A percentile compares a stretch with the other conserved stretches of the same genome.
Evolutionary conservation across 1,140 invertebrate genomes (phyloP).

Genomic region (Ips nitidus): DNA sequence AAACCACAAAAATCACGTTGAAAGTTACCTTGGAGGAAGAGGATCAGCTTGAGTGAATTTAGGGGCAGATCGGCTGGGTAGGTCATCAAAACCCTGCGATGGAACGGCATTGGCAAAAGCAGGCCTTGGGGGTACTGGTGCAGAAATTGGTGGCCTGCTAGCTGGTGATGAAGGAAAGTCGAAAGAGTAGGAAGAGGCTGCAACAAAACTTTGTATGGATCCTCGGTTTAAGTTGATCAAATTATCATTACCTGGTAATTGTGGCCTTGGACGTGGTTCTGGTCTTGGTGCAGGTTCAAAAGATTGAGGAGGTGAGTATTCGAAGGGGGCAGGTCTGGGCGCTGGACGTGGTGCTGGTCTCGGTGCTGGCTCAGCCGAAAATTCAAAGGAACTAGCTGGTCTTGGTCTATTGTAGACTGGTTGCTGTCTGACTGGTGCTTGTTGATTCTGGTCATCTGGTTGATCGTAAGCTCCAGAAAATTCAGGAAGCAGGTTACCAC

Average conservation of each 20-base stretch:
- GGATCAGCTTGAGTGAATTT: neutral
- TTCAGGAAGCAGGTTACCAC: slow-evolving; percentile 52
- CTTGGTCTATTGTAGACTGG: slow-evolving; percentile 6
- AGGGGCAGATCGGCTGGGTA: slow-evolving; percentile 21
- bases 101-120: slow-evolving; percentile 24
- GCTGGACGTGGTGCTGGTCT: slow-evolving; percentile 44
- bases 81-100: slow-evolving; percentile 7
- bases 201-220: neutral
- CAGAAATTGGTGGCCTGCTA: slow-evolving; percentile 13
- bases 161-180: slow-evolving; percentile 19
- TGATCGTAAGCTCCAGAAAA: slow-evolving; percentile 54
- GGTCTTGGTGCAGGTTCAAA: slow-evolving; percentile 35
- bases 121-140: slow-evolving; percentile 35
- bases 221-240: neutral
- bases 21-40: slow-evolving; percentile 11
- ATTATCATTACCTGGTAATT: slow-evolving; percentile 27
- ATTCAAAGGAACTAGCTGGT: slow-evolving; percentile 5
- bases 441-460: slow-evolving; percentile 41
- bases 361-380: slow-evolving; percentile 31
- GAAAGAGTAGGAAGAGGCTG: slow-evolving; percentile 13
- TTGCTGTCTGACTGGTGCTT: slow-evolving; percentile 38
- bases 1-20: neutral
- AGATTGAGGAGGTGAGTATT: slow-evolving; percentile 35
- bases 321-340: slow-evolving; percentile 21
- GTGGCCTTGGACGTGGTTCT: slow-evolving; percentile 25